Evolutionary conservation across 2,113 vertebrate genomes (phyloP).

Genomic region (Melospiza melodia): DNA sequence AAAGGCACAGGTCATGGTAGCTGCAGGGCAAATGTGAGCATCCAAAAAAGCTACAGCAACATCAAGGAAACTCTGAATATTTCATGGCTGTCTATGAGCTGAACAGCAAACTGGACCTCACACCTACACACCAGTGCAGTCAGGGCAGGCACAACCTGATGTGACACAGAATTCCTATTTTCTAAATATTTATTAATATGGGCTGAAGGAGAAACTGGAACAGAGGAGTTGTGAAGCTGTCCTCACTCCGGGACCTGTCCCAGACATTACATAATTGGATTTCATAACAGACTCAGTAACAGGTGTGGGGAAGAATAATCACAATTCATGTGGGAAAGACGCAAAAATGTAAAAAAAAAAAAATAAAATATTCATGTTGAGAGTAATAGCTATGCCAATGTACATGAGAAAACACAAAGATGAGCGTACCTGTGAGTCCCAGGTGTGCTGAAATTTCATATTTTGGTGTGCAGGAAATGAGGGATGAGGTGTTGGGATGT

Average conservation of each 20-base stretch:
- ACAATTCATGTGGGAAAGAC: not conserved
- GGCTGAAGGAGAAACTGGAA: not conserved
- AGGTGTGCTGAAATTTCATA: not conserved
- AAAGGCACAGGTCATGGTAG: not conserved
- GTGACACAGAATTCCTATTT: not conserved
- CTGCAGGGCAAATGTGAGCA: not conserved
- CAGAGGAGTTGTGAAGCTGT: not conserved
- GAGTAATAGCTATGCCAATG: not conserved
- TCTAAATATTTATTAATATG: not conserved
- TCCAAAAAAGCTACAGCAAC: not conserved
- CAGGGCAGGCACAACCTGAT: not conserved
- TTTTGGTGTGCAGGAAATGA: not conserved
- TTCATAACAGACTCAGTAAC: not conserved
- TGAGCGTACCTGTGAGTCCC: not conserved
- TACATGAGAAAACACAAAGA: not conserved
- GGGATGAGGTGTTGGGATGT: not conserved
- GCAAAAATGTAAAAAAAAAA: not conserved
- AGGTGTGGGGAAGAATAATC: not conserved
- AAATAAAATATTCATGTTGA: not conserved
- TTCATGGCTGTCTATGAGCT: not conserved
- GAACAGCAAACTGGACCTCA: not conserved
- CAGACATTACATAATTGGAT: not conserved
- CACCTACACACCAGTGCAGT: not conserved
- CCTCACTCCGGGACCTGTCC: not conserved
- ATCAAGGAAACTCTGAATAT: not conserved